Percentiles rank a stretch among this genome's conserved stretches.
phyloP scores from a whole-genome alignment of 2,797 vertebrate species.

The Novumbra hubbsi region DNA sequence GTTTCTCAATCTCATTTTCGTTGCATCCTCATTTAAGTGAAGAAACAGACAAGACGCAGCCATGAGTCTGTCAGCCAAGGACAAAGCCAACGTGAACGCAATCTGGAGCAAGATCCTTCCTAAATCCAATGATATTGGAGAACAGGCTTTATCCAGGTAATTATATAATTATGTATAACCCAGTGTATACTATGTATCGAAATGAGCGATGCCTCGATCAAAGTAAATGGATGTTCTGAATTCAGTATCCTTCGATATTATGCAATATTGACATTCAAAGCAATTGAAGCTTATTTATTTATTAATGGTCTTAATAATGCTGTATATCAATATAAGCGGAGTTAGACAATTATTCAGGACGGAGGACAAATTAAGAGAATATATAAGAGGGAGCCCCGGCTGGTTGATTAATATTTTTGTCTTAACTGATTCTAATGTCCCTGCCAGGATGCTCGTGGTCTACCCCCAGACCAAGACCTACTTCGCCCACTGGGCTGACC shows the following conservation, averaged over 20 bases:
- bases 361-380: too few relatives aligned
- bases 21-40: not conserved
- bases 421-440: not conserved
- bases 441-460: constrained; percentile 68
- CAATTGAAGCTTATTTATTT: too few relatives aligned
- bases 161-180: not conserved
- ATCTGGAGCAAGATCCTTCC: constrained; percentile 27
- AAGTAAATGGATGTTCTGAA: not conserved
- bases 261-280: too few relatives aligned
- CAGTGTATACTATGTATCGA: not conserved
- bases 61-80: constrained; percentile 54
- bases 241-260: too few relatives aligned
- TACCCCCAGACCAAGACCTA: constrained; percentile 81
- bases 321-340: too few relatives aligned
- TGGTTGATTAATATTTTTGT: not conserved
- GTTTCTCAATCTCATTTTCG: constrained; percentile 15
- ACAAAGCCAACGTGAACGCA: constrained; percentile 58
- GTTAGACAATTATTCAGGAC: too few relatives aligned
- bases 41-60: not conserved
- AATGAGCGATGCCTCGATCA: not conserved
- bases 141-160: constrained; percentile 65
- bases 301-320: too few relatives aligned
- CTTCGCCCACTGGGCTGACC: constrained; percentile 75
- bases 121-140: not conserved
- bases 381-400: too few relatives aligned